Conservation (phyloP, 1,140 invertebrate genomes). For the Eriocheir sinensis region DNA sequence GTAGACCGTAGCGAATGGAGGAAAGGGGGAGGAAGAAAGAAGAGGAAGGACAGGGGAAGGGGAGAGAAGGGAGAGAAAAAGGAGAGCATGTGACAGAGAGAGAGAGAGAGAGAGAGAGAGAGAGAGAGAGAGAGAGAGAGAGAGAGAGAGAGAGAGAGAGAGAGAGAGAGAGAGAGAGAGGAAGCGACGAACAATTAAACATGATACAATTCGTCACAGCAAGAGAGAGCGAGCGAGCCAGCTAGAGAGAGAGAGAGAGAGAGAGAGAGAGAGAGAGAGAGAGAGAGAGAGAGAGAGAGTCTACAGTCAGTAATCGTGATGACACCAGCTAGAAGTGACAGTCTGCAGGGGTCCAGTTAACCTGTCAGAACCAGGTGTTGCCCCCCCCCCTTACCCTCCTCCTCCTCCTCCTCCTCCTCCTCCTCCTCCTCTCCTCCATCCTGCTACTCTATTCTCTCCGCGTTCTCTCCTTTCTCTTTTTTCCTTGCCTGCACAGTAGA, state of each 20-base stretch:
- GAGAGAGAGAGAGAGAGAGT: neutral
- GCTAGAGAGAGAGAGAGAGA: neutral
- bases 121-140: neutral
- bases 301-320: neutral
- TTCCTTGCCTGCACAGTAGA: neutral
- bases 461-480: too few relatives aligned
- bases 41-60: too few relatives aligned
- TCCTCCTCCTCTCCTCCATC: neutral
- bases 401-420: too few relatives aligned
- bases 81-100: too few relatives aligned
- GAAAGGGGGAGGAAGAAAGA: conserved; percentile 10
- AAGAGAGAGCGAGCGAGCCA: too few relatives aligned
- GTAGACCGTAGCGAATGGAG: neutral
- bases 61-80: too few relatives aligned
- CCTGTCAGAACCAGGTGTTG: neutral
- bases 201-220: neutral
- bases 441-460: too few relatives aligned
- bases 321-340: neutral
- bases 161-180: neutral
- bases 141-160: neutral
- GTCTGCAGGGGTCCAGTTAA: neutral
- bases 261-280: conserved; percentile 22
- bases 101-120: neutral
- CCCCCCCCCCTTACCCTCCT: neutral
- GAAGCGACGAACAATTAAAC: neutral